Base-by-base conservation (phyloP, 2,113 vertebrate genomes). In the Athene noctua region DNA sequence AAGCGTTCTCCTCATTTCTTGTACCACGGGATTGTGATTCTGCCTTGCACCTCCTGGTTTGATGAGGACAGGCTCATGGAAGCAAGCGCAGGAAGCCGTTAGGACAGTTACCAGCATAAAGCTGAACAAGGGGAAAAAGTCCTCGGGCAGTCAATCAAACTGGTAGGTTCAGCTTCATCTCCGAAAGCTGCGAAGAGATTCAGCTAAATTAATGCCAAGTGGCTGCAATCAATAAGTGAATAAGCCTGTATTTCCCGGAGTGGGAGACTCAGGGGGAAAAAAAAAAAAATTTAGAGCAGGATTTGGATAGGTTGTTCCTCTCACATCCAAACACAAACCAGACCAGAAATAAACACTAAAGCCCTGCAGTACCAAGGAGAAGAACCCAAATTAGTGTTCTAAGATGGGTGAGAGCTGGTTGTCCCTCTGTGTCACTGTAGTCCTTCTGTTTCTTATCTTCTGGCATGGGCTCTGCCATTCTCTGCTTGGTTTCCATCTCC, bases 391-490 rank as follows among this genome's bases (percentile, higher is more conserved):
- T 65, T 65, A 46, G 8, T 27, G 15, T 38, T 51, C 12, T 5
- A 3, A 9, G 47, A 1, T 13, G 62, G n/a, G 2, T 52, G 34
- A 29, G 62, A 51, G 7, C 21, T 7, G 14, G 3, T 16, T 26
- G 11, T 20, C 17, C 13, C 7, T 49, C 23, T 19, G 18, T 18
- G 22, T 18, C 70, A 1, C 55, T 5, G 0, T 9, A 7, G 15
- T 15, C 59, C 17, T 30, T 34, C 52, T 14, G 30, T 11, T 49
- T 46, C 44, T 57, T 21, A 9, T 10, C 49, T 58, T 20, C 65
- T 22, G 40, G 13, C 51, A 2, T 6, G 29, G 20, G 5, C 54
- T 47, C 46, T 67, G 65, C 67, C 13, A 1, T 26, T n/a, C 32
- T 47, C 30, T 15, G 34, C 52, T 52, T 7, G 22, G 8, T 59